Evolutionary conservation across 1,140 invertebrate species (phyloP).

Genomic region (Heliconius congener): DNA sequence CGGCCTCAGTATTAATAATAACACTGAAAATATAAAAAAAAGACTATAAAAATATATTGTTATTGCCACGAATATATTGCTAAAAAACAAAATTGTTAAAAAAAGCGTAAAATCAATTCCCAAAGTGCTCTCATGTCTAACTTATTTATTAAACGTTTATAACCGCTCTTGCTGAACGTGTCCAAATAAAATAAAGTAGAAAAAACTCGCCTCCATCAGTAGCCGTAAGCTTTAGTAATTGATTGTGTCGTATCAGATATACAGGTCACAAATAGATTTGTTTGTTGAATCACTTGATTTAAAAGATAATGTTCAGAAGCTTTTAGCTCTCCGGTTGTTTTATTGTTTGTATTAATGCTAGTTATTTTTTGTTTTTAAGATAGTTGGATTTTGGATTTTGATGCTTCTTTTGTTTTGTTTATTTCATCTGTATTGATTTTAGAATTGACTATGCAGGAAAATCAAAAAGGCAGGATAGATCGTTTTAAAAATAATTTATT

Average conservation of each 20-base stretch:
- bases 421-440: no score
- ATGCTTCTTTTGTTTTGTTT: no score
- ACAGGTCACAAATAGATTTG: not conserved
- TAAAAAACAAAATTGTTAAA: not conserved
- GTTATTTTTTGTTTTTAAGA: no score
- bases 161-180: not conserved
- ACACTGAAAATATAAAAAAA: not conserved
- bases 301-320: not conserved
- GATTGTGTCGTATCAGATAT: not conserved
- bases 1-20: not conserved
- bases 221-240: not conserved
- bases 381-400: no score
- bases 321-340: not conserved
- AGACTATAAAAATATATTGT: no score
- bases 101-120: not conserved
- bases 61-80: not conserved
- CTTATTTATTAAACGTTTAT: slow-evolving; percentile 9
- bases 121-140: slow-evolving; percentile 5
- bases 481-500: no score
- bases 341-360: no score
- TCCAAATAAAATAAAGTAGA: not conserved
- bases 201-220: not conserved
- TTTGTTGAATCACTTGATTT: not conserved
- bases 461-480: no score
- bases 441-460: no score